These are phyloP conservation scores for Boloria euphrosyne DNA, from an alignment of 2,888 invertebrate species.

Conservation along the genomic window DNA sequence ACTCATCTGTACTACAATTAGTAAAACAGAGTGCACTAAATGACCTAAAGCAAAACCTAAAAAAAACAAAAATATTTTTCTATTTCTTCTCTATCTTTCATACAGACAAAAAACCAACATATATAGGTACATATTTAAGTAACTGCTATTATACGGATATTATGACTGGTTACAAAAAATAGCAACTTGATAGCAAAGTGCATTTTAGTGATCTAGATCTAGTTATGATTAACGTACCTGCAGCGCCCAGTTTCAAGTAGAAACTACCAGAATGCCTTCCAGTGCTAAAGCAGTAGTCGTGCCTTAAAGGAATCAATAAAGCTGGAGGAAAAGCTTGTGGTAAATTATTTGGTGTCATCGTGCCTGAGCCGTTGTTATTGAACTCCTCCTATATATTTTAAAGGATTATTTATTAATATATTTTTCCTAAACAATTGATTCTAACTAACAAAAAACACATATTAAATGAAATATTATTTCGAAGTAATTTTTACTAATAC, in stretches of 20 bases:
- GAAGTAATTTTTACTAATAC: background rate
- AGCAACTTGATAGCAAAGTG: too few relatives aligned
- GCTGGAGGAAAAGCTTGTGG: constrained; percentile 61
- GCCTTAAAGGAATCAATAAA: constrained; percentile 69
- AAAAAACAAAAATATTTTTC: constrained; percentile 29
- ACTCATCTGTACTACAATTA: constrained; percentile 86
- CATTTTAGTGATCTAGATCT: too few relatives aligned
- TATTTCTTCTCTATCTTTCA: too few relatives aligned
- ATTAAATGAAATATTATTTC: background rate
- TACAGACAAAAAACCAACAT: too few relatives aligned
- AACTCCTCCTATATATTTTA: constrained; percentile 44
- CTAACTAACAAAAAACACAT: background rate
- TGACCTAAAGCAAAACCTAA: constrained; percentile 90
- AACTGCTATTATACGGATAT: too few relatives aligned
- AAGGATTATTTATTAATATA: background rate
- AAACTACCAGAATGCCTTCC: constrained; percentile 88
- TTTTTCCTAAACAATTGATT: background rate
- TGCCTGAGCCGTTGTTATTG: constrained; percentile 43
- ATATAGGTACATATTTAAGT: too few relatives aligned
- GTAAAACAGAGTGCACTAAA: constrained; percentile 87
- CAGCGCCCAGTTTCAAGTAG: constrained; percentile 88
- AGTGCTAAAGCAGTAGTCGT: constrained; percentile 85
- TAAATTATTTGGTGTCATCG: constrained; percentile 53
- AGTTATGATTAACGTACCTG: constrained; percentile 72
- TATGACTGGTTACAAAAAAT: too few relatives aligned